Evolutionary conservation across 2,797 vertebrate genomes (phyloP).

Genomic region (Poecilia picta): DNA sequence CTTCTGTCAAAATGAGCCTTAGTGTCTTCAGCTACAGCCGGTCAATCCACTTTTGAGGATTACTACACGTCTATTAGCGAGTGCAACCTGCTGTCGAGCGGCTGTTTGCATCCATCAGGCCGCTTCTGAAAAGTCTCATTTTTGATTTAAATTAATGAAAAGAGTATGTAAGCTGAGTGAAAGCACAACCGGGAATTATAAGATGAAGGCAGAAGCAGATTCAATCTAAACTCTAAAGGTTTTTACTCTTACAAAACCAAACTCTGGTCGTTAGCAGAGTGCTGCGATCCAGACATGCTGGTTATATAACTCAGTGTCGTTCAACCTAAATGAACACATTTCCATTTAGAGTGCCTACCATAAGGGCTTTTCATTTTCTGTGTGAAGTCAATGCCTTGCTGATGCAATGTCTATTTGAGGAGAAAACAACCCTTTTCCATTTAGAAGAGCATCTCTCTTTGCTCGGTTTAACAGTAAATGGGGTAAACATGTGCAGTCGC

Average conservation of each 20-base stretch:
- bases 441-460: slow-evolving; percentile 59
- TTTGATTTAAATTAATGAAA: not conserved
- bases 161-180: not conserved
- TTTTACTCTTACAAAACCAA: slow-evolving; percentile 4
- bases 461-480: slow-evolving; percentile 70
- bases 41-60: not conserved
- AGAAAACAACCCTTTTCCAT: slow-evolving; percentile 72
- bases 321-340: slow-evolving; percentile 62
- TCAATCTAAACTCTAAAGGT: slow-evolving; percentile 13
- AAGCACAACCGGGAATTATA: not conserved
- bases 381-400: slow-evolving; percentile 30
- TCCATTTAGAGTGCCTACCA: slow-evolving; percentile 64
- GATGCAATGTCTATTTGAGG: slow-evolving; percentile 53
- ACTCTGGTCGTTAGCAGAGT: slow-evolving; percentile 26
- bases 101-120: not conserved
- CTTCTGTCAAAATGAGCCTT: not conserved
- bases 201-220: not conserved
- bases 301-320: slow-evolving; percentile 45
- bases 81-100: not conserved
- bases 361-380: slow-evolving; percentile 31
- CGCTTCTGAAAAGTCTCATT: not conserved
- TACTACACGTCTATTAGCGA: not conserved
- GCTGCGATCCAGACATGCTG: slow-evolving; percentile 17
- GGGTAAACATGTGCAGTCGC: slow-evolving; percentile 27
- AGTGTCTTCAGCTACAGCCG: not conserved